Percentiles rank a stretch among this genome's conserved stretches.
These are phyloP conservation scores for Pipistrellus nathusii DNA, from an alignment of 2,797 vertebrate species.

Conservation along the genomic window DNA sequence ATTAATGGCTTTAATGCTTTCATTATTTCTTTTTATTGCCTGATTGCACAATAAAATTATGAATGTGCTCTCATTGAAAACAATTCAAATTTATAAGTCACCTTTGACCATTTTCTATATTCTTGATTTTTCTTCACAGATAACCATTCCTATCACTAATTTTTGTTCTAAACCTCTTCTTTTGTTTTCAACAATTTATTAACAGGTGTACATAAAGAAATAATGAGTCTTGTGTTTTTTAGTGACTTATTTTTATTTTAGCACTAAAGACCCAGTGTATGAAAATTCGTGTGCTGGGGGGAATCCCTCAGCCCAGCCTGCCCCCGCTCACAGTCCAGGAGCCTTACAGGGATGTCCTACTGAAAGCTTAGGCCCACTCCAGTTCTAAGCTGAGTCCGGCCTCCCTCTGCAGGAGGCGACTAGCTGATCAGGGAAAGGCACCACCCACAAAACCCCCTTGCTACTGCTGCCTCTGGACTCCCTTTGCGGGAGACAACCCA, in stretches of 20 bases:
- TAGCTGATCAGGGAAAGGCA: too few species aligned
- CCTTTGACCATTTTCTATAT: slow-evolving; percentile 16
- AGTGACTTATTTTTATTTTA: neutral
- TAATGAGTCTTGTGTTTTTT: slow-evolving; percentile 14
- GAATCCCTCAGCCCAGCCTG: too few species aligned
- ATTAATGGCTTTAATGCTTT: slow-evolving; percentile 38
- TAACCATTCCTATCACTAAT: neutral
- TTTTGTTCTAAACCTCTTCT: slow-evolving; percentile 13
- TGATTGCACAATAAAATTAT: neutral
- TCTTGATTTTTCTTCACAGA: slow-evolving; percentile 4
- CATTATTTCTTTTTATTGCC: slow-evolving; percentile 51
- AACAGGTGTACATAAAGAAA: neutral
- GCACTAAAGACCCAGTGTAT: too few species aligned
- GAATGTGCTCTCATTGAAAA: slow-evolving; percentile 31
- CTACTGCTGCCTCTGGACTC: too few species aligned
- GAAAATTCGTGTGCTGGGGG: too few species aligned
- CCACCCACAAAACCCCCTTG: too few species aligned
- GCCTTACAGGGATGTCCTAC: too few species aligned
- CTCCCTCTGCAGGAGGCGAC: too few species aligned
- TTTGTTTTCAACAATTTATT: neutral
- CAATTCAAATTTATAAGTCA: neutral
- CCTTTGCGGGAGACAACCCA: too few species aligned
- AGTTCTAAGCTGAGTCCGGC: too few species aligned
- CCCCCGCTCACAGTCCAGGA: too few species aligned
- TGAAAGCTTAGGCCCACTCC: too few species aligned